Base-by-base conservation (phyloP, 1,140 invertebrate species). In the Dendrolimus kikuchii region DNA sequence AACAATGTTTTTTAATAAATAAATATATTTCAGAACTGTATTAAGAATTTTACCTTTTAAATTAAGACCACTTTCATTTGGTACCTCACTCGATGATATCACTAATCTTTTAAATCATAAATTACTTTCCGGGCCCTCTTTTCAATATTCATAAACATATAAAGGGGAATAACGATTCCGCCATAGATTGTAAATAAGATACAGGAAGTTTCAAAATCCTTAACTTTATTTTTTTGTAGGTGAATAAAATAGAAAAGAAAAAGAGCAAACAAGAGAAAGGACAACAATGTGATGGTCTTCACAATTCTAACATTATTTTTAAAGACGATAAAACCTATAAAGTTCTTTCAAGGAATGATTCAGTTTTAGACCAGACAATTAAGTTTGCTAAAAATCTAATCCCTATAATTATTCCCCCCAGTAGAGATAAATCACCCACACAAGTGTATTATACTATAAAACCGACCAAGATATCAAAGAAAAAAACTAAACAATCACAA, bases 341-440 rank as follows among this genome's bases (percentile, higher is more conserved):
- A 50, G 45, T 7, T 5, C 6, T 5, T 40, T 47, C 36, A 51
- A 6, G 47, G 46, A 68, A 69, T 49, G 67, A 77, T 53, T 54
- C 68, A 10, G 52, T 81, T n/a, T 10, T 77, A 37, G 68, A 73
- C 47, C 71, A 85, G 53, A 81, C 79, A 7, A 68, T 83, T 10
- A 60, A 59, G 51, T 81, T 85, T 60, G 77, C 80, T 37, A 77
- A 76, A 70, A 59, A 72, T 40, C 52, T 85, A 38, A 70, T 75
- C 5, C 81, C 81, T 5, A 40, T 79, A 55, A 67, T 74, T 10
- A 76, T 85, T 55, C 78, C 81, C 48, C 71, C 68, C 0, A 72
- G 55, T 49, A 63, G 65, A 36, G 61, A 74, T 40, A 57, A 47
- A 46, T 59, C 57, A 5, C 57, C 55, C 1, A 23, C 3, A 23